Conservation (phyloP, 2,888 invertebrate genomes). For the Eupithecia insigniata region DNA sequence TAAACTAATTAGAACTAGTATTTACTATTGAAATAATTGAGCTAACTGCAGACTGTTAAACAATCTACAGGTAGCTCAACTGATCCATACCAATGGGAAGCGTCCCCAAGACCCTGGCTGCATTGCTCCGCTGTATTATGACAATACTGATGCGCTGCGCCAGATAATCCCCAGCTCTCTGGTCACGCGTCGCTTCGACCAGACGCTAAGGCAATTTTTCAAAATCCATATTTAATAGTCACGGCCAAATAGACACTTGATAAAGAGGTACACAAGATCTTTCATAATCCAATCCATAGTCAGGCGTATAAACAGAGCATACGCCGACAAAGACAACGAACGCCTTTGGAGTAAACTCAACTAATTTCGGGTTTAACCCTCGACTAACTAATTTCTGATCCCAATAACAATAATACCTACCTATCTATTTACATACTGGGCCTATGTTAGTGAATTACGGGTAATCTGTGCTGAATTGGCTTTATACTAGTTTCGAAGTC, state of each 20-base stretch:
- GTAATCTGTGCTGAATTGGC: not conserved
- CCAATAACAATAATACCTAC: slow-evolving; percentile 38
- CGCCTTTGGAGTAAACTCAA: slow-evolving; percentile 28
- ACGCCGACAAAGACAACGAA: slow-evolving; percentile 18
- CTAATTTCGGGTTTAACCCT: slow-evolving; percentile 37
- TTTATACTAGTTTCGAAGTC: not conserved
- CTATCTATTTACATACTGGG: slow-evolving; percentile 4
- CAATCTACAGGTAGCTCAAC: too few species aligned
- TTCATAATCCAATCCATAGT: not conserved
- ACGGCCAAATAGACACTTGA: not conserved
- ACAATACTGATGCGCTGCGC: too few species aligned
- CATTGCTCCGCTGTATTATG: too few species aligned
- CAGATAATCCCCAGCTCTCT: too few species aligned
- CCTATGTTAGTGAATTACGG: slow-evolving; percentile 12
- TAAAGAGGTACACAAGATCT: not conserved
- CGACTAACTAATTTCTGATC: slow-evolving; percentile 49
- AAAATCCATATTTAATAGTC: not conserved
- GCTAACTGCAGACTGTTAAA: too few species aligned
- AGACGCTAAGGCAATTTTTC: too few species aligned
- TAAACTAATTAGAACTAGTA: too few species aligned
- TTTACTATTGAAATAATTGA: too few species aligned
- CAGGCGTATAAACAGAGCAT: not conserved
- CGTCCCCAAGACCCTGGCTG: too few species aligned
- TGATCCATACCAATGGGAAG: too few species aligned
- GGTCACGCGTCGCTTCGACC: too few species aligned